These are phyloP conservation scores for Dicaeum eximium DNA, from an alignment of 2,113 vertebrate genomes.

Conservation along the genomic window DNA sequence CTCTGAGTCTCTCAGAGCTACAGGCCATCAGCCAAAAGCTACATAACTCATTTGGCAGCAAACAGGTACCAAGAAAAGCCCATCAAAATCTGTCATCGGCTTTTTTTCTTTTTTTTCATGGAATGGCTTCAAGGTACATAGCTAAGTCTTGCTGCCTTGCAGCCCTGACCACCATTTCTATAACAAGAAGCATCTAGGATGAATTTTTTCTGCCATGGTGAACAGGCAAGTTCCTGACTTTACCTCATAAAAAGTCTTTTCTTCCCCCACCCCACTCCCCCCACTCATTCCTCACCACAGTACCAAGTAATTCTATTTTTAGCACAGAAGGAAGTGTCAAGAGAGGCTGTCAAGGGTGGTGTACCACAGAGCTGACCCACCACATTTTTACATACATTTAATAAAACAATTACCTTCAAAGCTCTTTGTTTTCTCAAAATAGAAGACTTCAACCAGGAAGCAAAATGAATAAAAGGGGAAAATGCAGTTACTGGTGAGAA, in stretches of 20 bases:
- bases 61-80: background rate
- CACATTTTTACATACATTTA: background rate
- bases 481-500: background rate
- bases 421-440: constrained; percentile 6
- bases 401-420: background rate
- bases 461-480: background rate
- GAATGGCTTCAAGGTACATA: background rate
- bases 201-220: background rate
- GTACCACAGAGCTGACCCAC: background rate
- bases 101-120: background rate
- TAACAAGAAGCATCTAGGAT: background rate
- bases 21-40: background rate
- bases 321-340: background rate
- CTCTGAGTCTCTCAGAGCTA: background rate
- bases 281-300: background rate
- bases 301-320: background rate
- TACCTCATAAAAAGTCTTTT: background rate
- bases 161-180: background rate
- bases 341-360: background rate
- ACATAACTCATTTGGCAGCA: background rate
- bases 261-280: too few species aligned
- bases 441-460: background rate
- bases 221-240: background rate
- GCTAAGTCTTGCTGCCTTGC: background rate
- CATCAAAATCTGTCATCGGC: background rate